phyloP scores from a whole-genome alignment of 2,113 vertebrate species.

The human (Homo sapiens) region GRCh38 chr16:22573501-22574000 shows the following conservation, averaged over 20 bases:
- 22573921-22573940: no score
- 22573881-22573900: no score
- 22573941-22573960: no score
- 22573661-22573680: not conserved
- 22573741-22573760: not conserved
- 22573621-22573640: not conserved
- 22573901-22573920: fast-evolving
- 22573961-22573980: no score
- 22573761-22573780: no score
- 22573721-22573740: not conserved
- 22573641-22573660: not conserved
- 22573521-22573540: not conserved
- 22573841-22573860: no score
- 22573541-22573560: not conserved
- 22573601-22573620: not conserved
- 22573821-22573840: no score
- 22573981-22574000: no score
- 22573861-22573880: no score
- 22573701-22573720: not conserved
- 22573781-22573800: no score
- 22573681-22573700: not conserved
- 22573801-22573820: no score
- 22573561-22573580: not conserved
- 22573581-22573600: no score
- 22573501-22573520: not conserved